Conservation (phyloP, 2,113 vertebrate genomes). For the Notechis scutatus region DNA sequence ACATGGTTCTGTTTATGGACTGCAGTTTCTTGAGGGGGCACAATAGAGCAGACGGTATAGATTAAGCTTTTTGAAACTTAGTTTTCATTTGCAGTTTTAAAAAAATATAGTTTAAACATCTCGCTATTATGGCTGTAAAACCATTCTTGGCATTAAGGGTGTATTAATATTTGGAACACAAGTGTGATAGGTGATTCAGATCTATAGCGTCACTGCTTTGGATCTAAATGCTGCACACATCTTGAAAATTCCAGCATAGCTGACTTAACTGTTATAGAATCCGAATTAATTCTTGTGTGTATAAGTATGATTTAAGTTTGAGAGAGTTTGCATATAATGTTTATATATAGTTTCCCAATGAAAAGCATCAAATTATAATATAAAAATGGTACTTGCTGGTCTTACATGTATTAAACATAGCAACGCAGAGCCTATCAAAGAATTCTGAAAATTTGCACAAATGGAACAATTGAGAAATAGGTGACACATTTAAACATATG, state of each 20-base stretch:
- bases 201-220: not conserved
- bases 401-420: not conserved
- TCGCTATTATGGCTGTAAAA: not conserved
- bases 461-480: not conserved
- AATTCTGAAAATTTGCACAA: not conserved
- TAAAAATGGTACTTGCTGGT: not conserved
- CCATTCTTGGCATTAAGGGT: not conserved
- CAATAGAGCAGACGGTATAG: not conserved
- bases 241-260: not conserved
- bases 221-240: not conserved
- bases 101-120: not conserved
- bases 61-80: not conserved
- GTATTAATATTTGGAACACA: not conserved
- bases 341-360: not conserved
- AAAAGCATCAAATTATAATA: not conserved
- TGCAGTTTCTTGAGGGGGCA: not conserved
- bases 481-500: not conserved
- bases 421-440: not conserved
- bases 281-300: not conserved
- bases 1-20: not conserved
- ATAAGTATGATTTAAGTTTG: not conserved
- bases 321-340: not conserved
- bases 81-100: not conserved
- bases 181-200: not conserved
- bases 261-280: not conserved